Evolutionary conservation across 2,797 vertebrate species (phyloP), one percentile per base, ranked within the genome.

Genomic region (Neosalanx taihuensis): DNA sequence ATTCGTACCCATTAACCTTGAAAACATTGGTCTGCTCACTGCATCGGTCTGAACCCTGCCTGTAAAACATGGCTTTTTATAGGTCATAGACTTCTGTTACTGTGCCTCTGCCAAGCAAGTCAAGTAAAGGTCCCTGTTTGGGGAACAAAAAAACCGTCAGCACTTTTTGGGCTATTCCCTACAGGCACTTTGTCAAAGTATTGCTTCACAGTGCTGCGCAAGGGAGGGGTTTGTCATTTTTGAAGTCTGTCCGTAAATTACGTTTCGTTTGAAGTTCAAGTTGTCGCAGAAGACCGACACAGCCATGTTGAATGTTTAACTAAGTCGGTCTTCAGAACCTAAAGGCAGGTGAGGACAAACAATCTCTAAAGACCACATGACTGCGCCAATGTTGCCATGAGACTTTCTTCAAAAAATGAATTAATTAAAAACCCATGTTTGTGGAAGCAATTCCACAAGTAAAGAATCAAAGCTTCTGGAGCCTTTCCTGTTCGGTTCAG

Each of bases 1-100:
- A 81, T 78, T 72, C 72, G 73, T 63, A 31, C 67, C 51, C 53
- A 2, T n/a, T 80, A 71, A 84, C 77, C 81, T 80, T 78, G 29
- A 31, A 78, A 69, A 41, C 30, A 67, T 46, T 64, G 73, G 73
- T 56, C 60, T 65, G 76, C 78, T 67, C 71, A 76, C n/a, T 56
- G 10, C 61, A 56, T 51, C 41, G 18, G 31, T 31, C 51, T 61
- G 41, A 10, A 46, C 69, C 68, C 66, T 12, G 71, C 69, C 81
- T 62, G 56, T 73, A 62, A 61, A 73, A 81, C 72, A 72, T 41
- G 23, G 23, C 23, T 26, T 72, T 71, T 33, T 65, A 65, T 64
- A 72, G 70, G 63, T 64, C 62, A 64, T 6, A 4, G 58, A 63
- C 33, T 18, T 59, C 10, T 49, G 56, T 61, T 15, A 18, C n/a